Evolutionary conservation across 2,888 invertebrate species (phyloP), one percentile per base, ranked within the genome.

Genomic region (Callinectes sapidus): DNA sequence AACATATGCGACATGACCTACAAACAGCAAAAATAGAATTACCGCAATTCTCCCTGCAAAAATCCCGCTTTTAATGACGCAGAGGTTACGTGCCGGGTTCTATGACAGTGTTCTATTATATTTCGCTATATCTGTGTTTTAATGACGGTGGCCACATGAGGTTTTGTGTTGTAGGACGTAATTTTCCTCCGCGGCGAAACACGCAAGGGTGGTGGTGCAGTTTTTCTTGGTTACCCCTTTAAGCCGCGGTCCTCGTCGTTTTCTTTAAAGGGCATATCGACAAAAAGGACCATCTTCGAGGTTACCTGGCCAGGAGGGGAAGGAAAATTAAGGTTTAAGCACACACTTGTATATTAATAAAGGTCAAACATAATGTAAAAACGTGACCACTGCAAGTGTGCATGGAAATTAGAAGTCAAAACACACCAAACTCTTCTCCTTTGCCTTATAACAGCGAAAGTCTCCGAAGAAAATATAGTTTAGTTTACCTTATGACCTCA

Each of bases 251-350:
- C 35, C 35, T 35, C 13, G 13, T 32, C 35, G 35, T 35, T 81
- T 81, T 81, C 35, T 35, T 81, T 81, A 35, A 32, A 81, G 35
- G 81, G 81, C 14, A 81, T 81, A 35, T 81, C 81, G 81, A 81
- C 81, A 81, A 81, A 81, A 35, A 81, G 35, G 81, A 81, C n/a
- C 81, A 8, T 81, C 35, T 81, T 81, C 14, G 81, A 81, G 81
- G 16, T 16, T 81, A 16, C 35, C 81, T 81, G 35, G 35, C 81
- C 10, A 28, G 28, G 71, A 71, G 71, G 71, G n/a, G 28, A 28
- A 6, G 28, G 71, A 81, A 3, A 35, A 81, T 35, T 32, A 35
- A 35, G 23, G 81, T 81, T 81, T 35, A 81, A 32, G 32, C 81
- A 35, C 81, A 81, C 81, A 16, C 14, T 32, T 81, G 81, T 13